Conservation (phyloP, 2,113 vertebrate genomes). For the Arenaria interpres region DNA sequence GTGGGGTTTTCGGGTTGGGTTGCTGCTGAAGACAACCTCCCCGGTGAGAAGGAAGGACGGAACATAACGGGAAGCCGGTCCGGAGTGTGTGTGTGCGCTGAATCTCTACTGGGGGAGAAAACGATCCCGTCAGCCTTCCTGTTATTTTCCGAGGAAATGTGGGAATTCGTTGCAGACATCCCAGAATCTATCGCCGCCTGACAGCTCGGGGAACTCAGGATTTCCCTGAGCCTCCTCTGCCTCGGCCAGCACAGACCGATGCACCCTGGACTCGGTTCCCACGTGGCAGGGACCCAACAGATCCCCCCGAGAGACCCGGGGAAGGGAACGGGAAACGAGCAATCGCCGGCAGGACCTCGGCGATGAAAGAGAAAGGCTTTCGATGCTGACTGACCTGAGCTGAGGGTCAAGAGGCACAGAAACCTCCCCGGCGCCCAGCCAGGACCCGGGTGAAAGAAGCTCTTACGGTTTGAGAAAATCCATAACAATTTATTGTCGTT, state of each 20-base stretch:
- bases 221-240: not conserved
- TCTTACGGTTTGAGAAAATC: too few species aligned
- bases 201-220: not conserved
- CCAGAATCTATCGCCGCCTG: not conserved
- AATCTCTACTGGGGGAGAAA: not conserved
- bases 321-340: fast-evolving
- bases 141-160: not conserved
- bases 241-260: fast-evolving
- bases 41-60: not conserved
- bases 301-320: fast-evolving
- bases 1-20: not conserved
- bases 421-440: not conserved
- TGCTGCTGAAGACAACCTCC: not conserved
- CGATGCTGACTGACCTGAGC: not conserved
- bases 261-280: too few species aligned
- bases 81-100: fast-evolving
- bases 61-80: not conserved
- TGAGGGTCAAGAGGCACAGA: not conserved
- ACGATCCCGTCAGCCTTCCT: not conserved
- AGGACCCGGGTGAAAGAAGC: not conserved
- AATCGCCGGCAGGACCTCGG: not conserved
- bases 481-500: too few species aligned
- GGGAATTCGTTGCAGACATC: not conserved
- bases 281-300: not conserved
- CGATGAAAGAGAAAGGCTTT: not conserved